Percentiles rank a stretch among this genome's conserved stretches.
Evolutionary conservation across 2,888 invertebrate genomes (phyloP).

Genomic region (Campoplex capitator): DNA sequence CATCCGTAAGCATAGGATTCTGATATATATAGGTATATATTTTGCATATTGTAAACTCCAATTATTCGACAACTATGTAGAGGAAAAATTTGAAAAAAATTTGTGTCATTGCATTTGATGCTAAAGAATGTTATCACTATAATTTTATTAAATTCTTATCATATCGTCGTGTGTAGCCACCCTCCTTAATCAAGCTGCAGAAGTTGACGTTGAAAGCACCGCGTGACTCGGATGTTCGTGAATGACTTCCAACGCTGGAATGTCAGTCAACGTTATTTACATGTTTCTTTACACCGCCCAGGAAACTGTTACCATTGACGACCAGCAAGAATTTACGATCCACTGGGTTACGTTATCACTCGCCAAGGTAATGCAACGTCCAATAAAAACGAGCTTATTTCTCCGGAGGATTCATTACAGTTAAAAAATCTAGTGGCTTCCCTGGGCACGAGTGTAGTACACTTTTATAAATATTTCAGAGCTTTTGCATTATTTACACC

Average conservation of each 20-base stretch:
- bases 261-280: not conserved
- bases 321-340: not conserved
- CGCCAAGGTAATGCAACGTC: not conserved
- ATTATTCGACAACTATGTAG: too few species aligned
- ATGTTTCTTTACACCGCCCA: not conserved
- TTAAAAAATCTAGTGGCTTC: not conserved
- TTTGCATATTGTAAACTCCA: too few species aligned
- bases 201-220: not conserved
- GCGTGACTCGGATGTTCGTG: not conserved
- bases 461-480: not conserved
- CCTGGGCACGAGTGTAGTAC: not conserved
- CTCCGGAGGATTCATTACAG: not conserved
- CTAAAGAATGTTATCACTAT: too few species aligned
- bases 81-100: too few species aligned
- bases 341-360: not conserved
- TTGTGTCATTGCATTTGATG: too few species aligned
- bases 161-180: too few species aligned
- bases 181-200: too few species aligned
- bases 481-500: not conserved
- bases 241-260: not conserved
- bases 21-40: too few species aligned
- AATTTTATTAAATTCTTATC: too few species aligned
- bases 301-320: not conserved
- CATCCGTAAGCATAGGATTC: too few species aligned
- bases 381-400: slow-evolving; percentile 2